A percentile compares a stretch with the other conserved stretches of the same genome.
These are phyloP conservation scores for Plectropomus leopardus DNA, from an alignment of 2,113 vertebrate species.

Conservation along the genomic window DNA sequence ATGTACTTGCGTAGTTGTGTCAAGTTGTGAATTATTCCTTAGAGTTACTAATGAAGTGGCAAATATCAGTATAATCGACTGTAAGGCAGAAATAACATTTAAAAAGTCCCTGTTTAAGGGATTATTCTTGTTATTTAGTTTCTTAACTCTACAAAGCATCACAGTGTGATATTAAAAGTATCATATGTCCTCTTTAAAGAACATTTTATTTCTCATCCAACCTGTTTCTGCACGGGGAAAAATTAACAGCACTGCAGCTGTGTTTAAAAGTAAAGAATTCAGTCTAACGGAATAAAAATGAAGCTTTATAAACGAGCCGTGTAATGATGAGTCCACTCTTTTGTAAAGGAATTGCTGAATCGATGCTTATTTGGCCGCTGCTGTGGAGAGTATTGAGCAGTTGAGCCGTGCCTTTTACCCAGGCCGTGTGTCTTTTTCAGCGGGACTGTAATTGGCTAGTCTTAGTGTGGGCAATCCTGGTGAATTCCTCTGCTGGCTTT, in stretches of 20 bases:
- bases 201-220: not conserved
- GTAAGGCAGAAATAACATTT: not conserved
- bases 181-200: no score
- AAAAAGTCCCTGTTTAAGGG: not conserved
- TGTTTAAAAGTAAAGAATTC: conserved; percentile 12
- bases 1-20: not conserved
- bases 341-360: conserved; percentile 45
- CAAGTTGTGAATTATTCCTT: not conserved
- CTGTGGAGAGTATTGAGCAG: conserved; percentile 33
- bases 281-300: not conserved
- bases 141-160: not conserved
- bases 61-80: not conserved
- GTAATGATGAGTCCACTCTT: conserved; percentile 24
- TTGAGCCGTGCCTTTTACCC: conserved; percentile 13
- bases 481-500: conserved; percentile 54
- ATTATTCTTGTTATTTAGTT: not conserved
- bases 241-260: not conserved
- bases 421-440: conserved; percentile 38
- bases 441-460: conserved; percentile 54
- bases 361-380: conserved; percentile 7
- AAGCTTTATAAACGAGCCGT: conserved; percentile 5
- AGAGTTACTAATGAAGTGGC: not conserved
- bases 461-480: conserved; percentile 43
- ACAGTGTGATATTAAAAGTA: not conserved
- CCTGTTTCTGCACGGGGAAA: not conserved